Conservation (phyloP, 2,113 vertebrate genomes). For the Zosterops hypoxanthus region DNA sequence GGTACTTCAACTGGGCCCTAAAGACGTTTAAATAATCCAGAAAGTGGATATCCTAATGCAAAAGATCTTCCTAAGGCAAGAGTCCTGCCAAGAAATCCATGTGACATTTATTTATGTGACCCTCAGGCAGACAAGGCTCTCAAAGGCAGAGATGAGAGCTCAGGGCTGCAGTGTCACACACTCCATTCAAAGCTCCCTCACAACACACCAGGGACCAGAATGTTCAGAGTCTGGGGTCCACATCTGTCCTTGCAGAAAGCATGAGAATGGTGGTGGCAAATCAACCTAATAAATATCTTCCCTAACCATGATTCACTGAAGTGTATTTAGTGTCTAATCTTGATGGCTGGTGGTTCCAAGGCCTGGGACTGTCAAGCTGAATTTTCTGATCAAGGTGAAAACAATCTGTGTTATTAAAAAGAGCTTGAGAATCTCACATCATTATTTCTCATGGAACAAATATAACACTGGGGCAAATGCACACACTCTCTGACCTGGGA, state of each 20-base stretch:
- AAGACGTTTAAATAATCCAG: background rate
- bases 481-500: slow-evolving; percentile 10
- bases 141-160: background rate
- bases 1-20: background rate
- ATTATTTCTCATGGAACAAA: background rate
- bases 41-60: background rate
- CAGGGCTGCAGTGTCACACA: background rate
- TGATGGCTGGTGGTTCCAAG: background rate
- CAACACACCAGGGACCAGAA: background rate
- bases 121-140: background rate
- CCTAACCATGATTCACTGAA: background rate
- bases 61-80: background rate
- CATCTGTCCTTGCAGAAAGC: background rate
- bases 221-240: background rate
- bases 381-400: background rate
- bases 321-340: background rate
- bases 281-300: background rate
- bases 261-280: background rate
- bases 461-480: background rate
- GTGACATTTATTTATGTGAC: background rate
- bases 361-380: background rate
- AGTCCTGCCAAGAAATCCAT: background rate
- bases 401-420: background rate
- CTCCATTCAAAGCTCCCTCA: background rate
- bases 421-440: slow-evolving; percentile 22